phyloP scores from a whole-genome alignment of 2,888 invertebrate species.

The Protula sp. region DNA sequence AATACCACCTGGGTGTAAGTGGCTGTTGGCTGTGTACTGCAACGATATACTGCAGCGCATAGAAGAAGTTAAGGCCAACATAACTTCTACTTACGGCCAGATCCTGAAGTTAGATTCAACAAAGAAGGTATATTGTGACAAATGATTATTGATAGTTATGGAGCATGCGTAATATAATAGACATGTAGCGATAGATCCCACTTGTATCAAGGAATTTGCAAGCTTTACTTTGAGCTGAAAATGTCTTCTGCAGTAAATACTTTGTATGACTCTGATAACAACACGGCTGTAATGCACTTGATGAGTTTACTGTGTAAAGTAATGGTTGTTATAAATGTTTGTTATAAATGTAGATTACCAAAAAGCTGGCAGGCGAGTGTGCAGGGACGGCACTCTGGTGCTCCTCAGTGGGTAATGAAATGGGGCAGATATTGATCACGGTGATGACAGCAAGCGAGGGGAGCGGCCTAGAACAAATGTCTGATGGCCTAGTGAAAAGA shows the following conservation, averaged over 20 bases:
- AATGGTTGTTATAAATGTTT: no score
- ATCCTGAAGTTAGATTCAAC: neutral
- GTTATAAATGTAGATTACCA: neutral
- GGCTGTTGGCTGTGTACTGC: neutral
- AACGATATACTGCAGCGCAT: neutral
- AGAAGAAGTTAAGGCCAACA: neutral
- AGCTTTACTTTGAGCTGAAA: no score
- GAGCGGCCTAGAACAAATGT: conserved; percentile 17
- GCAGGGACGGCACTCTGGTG: conserved; percentile 16
- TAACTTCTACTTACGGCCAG: neutral
- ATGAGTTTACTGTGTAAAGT: no score
- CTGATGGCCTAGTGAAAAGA: conserved; percentile 19
- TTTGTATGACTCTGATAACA: no score
- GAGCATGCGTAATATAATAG: no score
- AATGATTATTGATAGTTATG: no score
- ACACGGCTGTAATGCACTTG: no score
- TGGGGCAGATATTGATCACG: neutral
- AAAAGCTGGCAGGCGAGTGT: neutral
- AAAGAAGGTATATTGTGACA: conserved; percentile 1
- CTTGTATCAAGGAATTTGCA: no score
- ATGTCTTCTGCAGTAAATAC: no score
- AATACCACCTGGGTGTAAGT: neutral
- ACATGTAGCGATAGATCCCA: no score
- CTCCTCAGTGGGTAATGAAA: conserved; percentile 28
- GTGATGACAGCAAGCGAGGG: conserved; percentile 27